phyloP scores from a whole-genome alignment of 2,797 vertebrate species.

The Notolabrus celidotus region DNA sequence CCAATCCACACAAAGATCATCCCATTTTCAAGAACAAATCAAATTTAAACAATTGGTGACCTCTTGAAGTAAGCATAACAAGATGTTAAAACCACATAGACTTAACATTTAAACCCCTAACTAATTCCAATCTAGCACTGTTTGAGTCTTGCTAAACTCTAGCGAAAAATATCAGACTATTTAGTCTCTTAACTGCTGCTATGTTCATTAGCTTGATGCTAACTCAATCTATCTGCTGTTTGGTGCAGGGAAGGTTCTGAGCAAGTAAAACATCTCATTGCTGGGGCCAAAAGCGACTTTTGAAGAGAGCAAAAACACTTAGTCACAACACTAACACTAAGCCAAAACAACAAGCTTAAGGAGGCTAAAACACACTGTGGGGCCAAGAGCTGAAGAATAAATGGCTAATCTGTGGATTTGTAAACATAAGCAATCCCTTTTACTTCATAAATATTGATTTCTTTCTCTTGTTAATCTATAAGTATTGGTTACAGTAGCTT shows the following conservation, averaged over 20 bases:
- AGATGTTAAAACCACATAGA: background rate
- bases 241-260: background rate
- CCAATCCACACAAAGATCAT: too few relatives aligned
- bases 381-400: background rate
- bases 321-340: background rate
- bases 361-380: background rate
- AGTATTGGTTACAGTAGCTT: background rate
- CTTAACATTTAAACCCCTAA: background rate
- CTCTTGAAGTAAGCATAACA: too few relatives aligned
- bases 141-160: background rate
- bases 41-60: too few relatives aligned
- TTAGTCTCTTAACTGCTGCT: background rate
- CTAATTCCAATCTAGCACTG: too few relatives aligned
- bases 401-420: background rate
- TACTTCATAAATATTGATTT: background rate
- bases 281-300: background rate
- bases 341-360: conserved; percentile 3
- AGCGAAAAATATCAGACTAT: background rate
- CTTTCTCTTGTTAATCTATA: background rate
- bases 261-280: conserved; percentile 2
- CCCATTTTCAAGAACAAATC: too few relatives aligned
- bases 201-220: background rate
- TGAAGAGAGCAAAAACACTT: background rate
- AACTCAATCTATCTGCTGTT: background rate
- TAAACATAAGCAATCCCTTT: background rate